These are phyloP conservation scores for Champsocephalus gunnari DNA, from an alignment of 2,797 vertebrate genomes.

Conservation along the genomic window DNA sequence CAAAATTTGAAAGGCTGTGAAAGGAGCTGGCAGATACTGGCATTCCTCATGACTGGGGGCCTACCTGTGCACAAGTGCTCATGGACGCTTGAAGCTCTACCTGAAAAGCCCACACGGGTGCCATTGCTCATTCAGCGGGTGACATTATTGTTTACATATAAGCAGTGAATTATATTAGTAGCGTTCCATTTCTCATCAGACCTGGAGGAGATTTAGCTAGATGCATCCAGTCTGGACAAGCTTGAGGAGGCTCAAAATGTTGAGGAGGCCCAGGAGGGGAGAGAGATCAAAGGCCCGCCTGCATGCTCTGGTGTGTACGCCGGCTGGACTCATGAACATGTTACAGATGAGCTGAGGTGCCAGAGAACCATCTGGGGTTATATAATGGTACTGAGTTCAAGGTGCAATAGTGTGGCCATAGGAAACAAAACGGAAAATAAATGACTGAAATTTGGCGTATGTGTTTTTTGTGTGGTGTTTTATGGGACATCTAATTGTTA, in stretches of 20 bases:
- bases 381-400: constrained; percentile 58
- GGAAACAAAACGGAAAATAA: constrained; percentile 19
- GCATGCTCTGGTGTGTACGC: constrained; percentile 60
- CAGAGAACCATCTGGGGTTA: constrained; percentile 73
- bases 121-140: not conserved
- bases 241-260: constrained; percentile 51
- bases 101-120: constrained; percentile 30
- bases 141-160: constrained; percentile 54
- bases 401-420: constrained; percentile 24
- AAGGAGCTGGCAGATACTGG: constrained; percentile 52
- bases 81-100: constrained; percentile 32
- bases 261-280: constrained; percentile 55
- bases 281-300: constrained; percentile 67
- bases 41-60: constrained; percentile 65
- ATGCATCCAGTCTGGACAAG: constrained; percentile 58
- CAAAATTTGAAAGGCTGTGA: constrained; percentile 57
- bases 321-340: constrained; percentile 73
- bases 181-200: constrained; percentile 51
- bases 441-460: constrained; percentile 4
- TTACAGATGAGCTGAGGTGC: constrained; percentile 79
- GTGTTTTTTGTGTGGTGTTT: not conserved
- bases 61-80: constrained; percentile 20
- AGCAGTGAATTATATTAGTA: constrained; percentile 46
- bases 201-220: constrained; percentile 56
- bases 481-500: constrained; percentile 4